Percentiles rank a stretch among this genome's conserved stretches.
Conservation (phyloP, 2,113 vertebrate species). For the Hemiprocne comata region DNA sequence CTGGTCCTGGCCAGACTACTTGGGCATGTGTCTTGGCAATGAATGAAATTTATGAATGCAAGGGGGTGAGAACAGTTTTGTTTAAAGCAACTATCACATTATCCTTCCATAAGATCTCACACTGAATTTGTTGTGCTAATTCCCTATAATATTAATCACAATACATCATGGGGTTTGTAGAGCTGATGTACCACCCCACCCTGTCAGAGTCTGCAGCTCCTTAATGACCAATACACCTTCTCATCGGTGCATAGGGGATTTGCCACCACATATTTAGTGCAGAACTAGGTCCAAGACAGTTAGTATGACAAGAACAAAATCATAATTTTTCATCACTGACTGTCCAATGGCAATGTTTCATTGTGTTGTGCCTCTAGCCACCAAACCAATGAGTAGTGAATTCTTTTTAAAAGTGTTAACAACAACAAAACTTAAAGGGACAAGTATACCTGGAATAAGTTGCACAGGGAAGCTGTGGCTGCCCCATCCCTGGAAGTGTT, state of each 20-base stretch:
- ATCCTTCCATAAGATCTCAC: background rate
- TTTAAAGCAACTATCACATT: background rate
- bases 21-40: background rate
- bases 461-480: no score
- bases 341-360: background rate
- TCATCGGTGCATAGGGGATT: background rate
- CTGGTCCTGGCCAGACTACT: background rate
- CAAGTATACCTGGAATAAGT: no score
- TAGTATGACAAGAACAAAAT: background rate
- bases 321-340: background rate
- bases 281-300: background rate
- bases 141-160: background rate
- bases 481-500: no score
- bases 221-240: background rate
- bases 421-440: background rate
- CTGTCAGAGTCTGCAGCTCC: background rate
- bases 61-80: fast-evolving
- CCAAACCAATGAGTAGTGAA: background rate
- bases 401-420: background rate
- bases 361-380: background rate
- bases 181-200: background rate
- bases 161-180: fast-evolving
- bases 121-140: background rate
- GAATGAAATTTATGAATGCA: background rate
- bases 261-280: background rate